A percentile compares a stretch with the other conserved stretches of the same genome.
phyloP scores from a whole-genome alignment of 2,797 vertebrate genomes.

The Gambusia yucatana region DNA sequence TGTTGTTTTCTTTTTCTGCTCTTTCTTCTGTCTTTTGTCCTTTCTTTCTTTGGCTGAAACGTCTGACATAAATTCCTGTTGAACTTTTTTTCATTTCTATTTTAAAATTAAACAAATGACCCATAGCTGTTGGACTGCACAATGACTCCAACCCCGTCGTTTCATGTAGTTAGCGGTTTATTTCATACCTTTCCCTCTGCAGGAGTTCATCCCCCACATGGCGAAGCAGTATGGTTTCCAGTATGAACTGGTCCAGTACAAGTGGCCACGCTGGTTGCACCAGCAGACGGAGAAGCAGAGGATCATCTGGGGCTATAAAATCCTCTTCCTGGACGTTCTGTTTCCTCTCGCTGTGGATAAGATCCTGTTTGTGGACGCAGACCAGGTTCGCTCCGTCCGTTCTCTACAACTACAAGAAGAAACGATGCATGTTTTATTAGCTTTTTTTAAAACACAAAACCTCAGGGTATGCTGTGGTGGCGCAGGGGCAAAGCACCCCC shows the following conservation, averaged over 20 bases:
- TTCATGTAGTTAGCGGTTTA: not conserved
- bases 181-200: not conserved
- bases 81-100: not conserved
- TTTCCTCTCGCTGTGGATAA: conserved; percentile 96
- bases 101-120: not conserved
- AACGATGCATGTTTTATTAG: not conserved
- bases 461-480: no score
- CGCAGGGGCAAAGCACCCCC: no score
- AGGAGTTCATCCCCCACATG: conserved; percentile 96
- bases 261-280: conserved; percentile 95
- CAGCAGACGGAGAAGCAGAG: conserved; percentile 97
- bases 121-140: not conserved
- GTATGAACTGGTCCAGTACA: conserved; percentile 96
- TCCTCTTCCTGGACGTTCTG: conserved; percentile 97
- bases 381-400: conserved; percentile 84
- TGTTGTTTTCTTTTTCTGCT: not conserved
- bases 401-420: not conserved
- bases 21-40: not conserved
- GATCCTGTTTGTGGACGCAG: conserved; percentile 97
- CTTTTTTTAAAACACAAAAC: no score
- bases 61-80: not conserved
- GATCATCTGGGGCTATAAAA: conserved; percentile 99
- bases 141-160: not conserved
- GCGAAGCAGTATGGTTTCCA: conserved; percentile 91
- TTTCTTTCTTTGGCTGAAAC: not conserved